Evolutionary conservation across 1,140 invertebrate genomes (phyloP), one percentile per base, ranked within the genome.

Genomic region (Potamilus streckersoni): DNA sequence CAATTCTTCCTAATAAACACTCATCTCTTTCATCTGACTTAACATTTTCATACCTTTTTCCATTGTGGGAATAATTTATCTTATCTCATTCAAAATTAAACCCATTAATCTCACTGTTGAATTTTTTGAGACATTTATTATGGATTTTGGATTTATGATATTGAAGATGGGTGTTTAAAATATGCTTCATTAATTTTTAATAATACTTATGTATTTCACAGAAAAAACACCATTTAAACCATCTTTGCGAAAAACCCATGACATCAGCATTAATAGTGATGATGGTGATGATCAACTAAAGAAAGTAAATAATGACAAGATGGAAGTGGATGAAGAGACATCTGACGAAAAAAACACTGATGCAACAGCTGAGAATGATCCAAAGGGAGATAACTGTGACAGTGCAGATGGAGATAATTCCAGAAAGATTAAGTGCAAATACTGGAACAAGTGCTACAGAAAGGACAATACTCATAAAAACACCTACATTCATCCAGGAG

Each of bases 381-480:
- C 74, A 38, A 27, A 49, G 38, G 38, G 38, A 49, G 38, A 23
- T 23, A 23, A 23, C 23, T 23, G 23, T 23, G 23, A 23, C 23
- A 23, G 23, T 23, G 23, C 23, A 23, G 23, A 23, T 23, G 38
- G 38, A 49, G 38, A 49, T 49, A 49, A 49, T 11, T 49, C 38
- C 11, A 11, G 38, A 49, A 49, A 49, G 38, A 31, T 60, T 12
- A 69, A 82, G 69, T 87, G 86, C 73, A 79, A 83, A 55, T 87
- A 83, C 69, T 84, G 86, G 81, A 73, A 76, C 38, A 85, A 87
- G 64, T 87, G 86, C 77, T 87, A 82, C 79, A 73, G 84, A 16
- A 87, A 87, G 65, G 82, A 84, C 62, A 78, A 81, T 19, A 75
- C 74, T 56, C 86, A 87, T 58, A 59, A 73, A 17, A 83, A 84